Base-by-base conservation (phyloP, 2,888 invertebrate species). In the Thumatha senex region DNA sequence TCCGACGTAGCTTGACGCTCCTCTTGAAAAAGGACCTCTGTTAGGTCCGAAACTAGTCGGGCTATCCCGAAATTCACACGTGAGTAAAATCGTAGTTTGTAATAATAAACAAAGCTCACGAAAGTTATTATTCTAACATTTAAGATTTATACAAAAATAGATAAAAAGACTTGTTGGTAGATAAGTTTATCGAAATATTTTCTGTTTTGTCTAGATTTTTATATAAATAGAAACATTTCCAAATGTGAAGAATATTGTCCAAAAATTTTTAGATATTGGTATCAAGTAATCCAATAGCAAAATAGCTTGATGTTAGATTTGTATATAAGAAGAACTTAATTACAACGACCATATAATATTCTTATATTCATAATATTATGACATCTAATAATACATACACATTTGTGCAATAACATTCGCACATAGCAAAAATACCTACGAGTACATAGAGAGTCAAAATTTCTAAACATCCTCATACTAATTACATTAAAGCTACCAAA, bases 91-190 rank as follows among this genome's bases (percentile, higher is more conserved):
- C n/a, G n/a, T n/a, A n/a, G n/a, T n/a, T n/a, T n/a, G n/a, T n/a
- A n/a, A n/a, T n/a, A n/a, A n/a, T n/a, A n/a, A n/a, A n/a, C n/a
- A n/a, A n/a, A n/a, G n/a, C n/a, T n/a, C n/a, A n/a, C n/a, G n/a
- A n/a, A n/a, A n/a, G n/a, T n/a, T n/a, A n/a, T n/a, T n/a, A n/a
- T n/a, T n/a, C n/a, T n/a, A n/a, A n/a, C n/a, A n/a, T n/a, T n/a
- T n/a, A n/a, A n/a, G n/a, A 80, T 76, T 61, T 72, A 80, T 86
- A 86, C 74, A 84, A 86, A 85, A 86, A 84, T 86, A 85, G 70
- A 67, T 72, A 58, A 36, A 67, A 63, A 55, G 60, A 67, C 72
- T 46, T 53, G 29, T 36, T 44, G 48, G 18, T 7, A 38, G 18
- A 40, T 46, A 48, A 47, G 48, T 41, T 54, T 4, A 4, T 33